Conservation (phyloP, 2,113 vertebrate genomes). For the Rhinolophus ferrumequinum region DNA sequence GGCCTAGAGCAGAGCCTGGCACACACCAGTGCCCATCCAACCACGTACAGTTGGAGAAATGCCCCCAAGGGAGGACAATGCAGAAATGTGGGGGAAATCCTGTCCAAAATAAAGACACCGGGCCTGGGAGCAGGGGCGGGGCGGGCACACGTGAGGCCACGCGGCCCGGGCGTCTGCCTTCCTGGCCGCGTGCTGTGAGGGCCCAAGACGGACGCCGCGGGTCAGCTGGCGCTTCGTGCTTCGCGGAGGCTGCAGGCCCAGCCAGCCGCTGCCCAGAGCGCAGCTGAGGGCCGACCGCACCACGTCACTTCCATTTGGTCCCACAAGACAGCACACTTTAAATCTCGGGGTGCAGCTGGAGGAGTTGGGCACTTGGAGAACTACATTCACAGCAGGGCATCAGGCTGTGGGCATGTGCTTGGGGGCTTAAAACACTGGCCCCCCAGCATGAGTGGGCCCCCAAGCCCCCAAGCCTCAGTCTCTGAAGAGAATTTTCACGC, state of each 20-base stretch:
- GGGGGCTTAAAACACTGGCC: rapidly evolving
- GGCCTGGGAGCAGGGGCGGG: background rate
- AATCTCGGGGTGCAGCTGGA: rapidly evolving
- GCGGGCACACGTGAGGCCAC: too few species aligned
- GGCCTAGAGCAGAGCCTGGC: background rate
- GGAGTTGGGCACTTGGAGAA: background rate
- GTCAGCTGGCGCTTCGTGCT: too few species aligned
- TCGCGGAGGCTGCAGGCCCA: too few species aligned
- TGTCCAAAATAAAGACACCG: background rate
- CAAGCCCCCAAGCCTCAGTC: background rate
- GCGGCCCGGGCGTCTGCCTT: background rate
- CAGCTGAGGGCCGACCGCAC: background rate
- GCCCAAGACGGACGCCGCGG: background rate
- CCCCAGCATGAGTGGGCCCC: background rate
- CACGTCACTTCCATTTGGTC: background rate
- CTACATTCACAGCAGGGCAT: background rate
- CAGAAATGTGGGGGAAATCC: background rate
- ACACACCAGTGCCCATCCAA: background rate
- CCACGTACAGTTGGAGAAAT: too few species aligned
- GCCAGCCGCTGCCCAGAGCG: background rate
- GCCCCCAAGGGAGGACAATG: background rate
- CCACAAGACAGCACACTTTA: background rate
- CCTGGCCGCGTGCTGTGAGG: rapidly evolving
- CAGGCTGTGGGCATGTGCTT: rapidly evolving
- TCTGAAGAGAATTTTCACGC: background rate